Base-by-base conservation (phyloP, 2,888 invertebrate species). In the Eilema caniola region DNA sequence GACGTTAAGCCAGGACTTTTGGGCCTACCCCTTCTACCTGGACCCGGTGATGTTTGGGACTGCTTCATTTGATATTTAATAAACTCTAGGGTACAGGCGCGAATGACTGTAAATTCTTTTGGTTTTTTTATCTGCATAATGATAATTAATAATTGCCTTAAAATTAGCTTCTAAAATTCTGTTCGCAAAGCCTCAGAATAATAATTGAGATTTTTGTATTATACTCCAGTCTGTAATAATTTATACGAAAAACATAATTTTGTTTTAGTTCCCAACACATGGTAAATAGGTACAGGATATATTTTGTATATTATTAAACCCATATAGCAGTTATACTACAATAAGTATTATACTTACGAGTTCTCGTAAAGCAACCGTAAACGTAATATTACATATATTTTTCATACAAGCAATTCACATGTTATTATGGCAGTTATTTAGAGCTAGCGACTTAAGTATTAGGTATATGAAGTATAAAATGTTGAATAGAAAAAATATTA, bases 271-370 rank as follows among this genome's bases (percentile, higher is more conserved):
- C 14, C 14, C 41, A 41, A 41, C 41, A 41, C 41, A 41, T 41
- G 41, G 14, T 41, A 16, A 41, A 41, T n/a, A n/a, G n/a, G n/a
- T n/a, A n/a, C n/a, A 64, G 20, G 53, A 64, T 28, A 53, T n/a
- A 64, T 64, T 53, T 23, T 12, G 4, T 12, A 65, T 33, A 57
- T 57, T 65, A 33, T 53, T 11, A 33, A 31, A 65, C 28, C 24
- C 23, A 56, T 23, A 10, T 33, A 65, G 56, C 56, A 56, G n/a
- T 65, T 56, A 23, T 33, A 57, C 20, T 16, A 53, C 69, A 60
- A 67, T 67, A 47, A 53, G 31, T 65, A 65, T 64, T 69, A 69
- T 69, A 64, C 64, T n/a, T 2, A 53, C n/a, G 53, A 47, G 53
- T 60, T 47, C 59, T 65, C 64, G 23, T 47, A 69, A 31, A 47